Conservation (phyloP, 2,113 vertebrate species). For the Muntiacus reevesi region DNA sequence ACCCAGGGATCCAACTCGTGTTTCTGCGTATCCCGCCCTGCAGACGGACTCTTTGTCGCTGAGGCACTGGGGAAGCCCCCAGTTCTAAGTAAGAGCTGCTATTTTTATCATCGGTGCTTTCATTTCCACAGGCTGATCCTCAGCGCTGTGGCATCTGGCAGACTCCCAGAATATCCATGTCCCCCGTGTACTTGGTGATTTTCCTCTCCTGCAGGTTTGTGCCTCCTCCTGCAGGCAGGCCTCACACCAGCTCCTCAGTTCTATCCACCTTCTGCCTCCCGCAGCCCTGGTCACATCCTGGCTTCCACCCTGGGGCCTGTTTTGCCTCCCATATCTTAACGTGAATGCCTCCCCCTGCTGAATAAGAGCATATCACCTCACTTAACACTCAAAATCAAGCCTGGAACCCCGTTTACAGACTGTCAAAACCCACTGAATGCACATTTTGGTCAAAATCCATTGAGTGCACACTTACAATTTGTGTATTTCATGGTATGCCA, state of each 20-base stretch:
- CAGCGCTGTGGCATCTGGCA: not conserved
- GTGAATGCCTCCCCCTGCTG: not conserved
- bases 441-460: not conserved
- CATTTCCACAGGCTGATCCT: not conserved
- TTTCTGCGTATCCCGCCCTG: not conserved
- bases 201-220: no score
- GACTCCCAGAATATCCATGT: not conserved
- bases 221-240: not conserved
- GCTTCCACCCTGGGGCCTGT: not conserved
- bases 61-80: not conserved
- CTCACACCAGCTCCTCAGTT: not conserved
- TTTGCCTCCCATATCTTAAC: not conserved
- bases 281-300: not conserved
- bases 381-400: not conserved
- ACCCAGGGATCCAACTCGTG: not conserved
- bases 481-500: not conserved
- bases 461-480: not conserved
- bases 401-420: not conserved
- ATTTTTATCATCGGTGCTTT: not conserved
- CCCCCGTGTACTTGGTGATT: not conserved
- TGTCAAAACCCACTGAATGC: not conserved
- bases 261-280: not conserved
- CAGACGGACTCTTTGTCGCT: rapidly evolving
- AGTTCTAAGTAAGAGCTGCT: not conserved
- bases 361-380: not conserved